Conservation (phyloP, 2,113 vertebrate species). For the Phocoena phocoena region DNA sequence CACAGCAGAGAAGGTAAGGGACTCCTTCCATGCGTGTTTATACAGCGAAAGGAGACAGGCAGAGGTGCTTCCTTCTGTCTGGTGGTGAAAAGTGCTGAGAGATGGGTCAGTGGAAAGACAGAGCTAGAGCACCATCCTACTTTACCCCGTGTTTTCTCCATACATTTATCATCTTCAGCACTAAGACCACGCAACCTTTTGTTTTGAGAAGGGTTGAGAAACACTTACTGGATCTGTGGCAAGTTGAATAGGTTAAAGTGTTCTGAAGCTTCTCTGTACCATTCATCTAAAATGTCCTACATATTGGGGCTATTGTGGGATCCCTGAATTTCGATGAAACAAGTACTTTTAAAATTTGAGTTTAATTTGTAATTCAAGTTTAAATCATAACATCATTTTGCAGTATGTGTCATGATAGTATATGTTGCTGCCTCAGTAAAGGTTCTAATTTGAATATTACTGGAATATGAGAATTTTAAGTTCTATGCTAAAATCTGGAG, state of each 20-base stretch:
- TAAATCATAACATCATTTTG: neutral
- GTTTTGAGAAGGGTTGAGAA: neutral
- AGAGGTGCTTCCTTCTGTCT: neutral
- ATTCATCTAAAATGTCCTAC: too few relatives aligned
- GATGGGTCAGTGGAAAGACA: rapidly evolving
- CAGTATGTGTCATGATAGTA: neutral
- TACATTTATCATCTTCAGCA: neutral
- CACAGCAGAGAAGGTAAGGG: neutral
- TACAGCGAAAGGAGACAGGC: neutral
- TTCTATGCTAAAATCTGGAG: neutral
- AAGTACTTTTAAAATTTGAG: neutral
- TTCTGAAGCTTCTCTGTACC: neutral
- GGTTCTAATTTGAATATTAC: neutral
- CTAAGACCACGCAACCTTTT: neutral
- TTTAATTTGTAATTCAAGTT: neutral
- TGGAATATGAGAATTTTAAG: neutral
- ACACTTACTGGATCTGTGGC: too few relatives aligned
- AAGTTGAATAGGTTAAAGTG: neutral
- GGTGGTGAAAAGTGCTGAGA: neutral
- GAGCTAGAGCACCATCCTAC: neutral
- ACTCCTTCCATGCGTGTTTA: neutral
- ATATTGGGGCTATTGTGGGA: neutral
- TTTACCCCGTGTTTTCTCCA: neutral
- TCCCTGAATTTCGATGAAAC: neutral
- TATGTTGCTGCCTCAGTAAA: neutral